phyloP scores from a whole-genome alignment of 2,797 vertebrate genomes.

The Chrosomus eos region DNA sequence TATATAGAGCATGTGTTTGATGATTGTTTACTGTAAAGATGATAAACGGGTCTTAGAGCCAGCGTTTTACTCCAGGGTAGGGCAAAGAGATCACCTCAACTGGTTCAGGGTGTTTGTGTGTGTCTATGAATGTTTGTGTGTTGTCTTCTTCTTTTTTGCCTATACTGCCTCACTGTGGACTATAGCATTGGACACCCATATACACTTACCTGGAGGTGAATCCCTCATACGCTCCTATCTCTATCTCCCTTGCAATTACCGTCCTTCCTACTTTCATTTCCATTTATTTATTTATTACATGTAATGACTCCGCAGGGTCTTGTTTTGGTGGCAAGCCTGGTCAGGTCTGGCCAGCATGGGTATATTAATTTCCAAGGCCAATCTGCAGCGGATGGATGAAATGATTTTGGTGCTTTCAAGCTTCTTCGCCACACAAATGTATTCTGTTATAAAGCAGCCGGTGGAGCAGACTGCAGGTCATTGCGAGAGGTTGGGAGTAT shows the following conservation, averaged over 20 bases:
- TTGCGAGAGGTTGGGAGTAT: conserved; percentile 40
- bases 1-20: conserved; percentile 31
- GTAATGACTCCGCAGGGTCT: conserved; percentile 10
- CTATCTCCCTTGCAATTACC: conserved; percentile 71
- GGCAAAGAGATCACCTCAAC: conserved; percentile 75
- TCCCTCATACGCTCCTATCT: conserved; percentile 62
- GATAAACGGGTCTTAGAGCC: conserved; percentile 34
- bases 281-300: conserved; percentile 34
- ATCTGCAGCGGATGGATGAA: conserved; percentile 56
- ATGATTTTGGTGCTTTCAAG: conserved; percentile 54
- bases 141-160: not conserved
- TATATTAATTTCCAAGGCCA: conserved; percentile 62
- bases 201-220: conserved; percentile 62
- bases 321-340: conserved; percentile 51
- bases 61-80: conserved; percentile 65
- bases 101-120: not conserved
- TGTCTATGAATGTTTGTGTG: conserved; percentile 10
- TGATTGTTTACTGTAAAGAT: conserved; percentile 46
- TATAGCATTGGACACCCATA: conserved; percentile 60
- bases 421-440: conserved; percentile 58
- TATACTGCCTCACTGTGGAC: conserved; percentile 44
- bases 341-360: conserved; percentile 49
- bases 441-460: conserved; percentile 63
- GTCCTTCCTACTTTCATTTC: conserved; percentile 75
- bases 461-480: conserved; percentile 58